Conservation (phyloP, 2,113 vertebrate genomes). For the Mirza zaza region DNA sequence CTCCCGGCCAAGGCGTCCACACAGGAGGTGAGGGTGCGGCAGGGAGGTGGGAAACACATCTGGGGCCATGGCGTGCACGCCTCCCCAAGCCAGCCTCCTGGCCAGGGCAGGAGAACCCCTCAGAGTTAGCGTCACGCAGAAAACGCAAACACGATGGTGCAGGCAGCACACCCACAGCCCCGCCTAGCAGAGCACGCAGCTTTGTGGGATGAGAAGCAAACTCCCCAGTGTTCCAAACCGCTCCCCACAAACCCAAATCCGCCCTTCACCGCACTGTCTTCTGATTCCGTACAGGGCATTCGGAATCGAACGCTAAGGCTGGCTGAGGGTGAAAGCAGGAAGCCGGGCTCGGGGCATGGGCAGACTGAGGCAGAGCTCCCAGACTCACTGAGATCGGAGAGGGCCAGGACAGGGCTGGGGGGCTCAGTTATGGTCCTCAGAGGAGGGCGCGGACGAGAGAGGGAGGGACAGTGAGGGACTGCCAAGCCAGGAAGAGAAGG, state of each 20-base stretch:
- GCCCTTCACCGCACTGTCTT: fast-evolving
- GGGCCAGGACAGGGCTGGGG: not conserved
- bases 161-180: not conserved
- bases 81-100: no score
- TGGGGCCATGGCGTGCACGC: fast-evolving
- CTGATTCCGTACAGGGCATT: not conserved
- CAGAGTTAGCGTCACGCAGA: not conserved
- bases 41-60: fast-evolving
- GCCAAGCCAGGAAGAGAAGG: not conserved
- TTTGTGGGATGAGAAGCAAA: not conserved
- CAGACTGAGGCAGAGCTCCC: not conserved
- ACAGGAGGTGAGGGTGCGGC: not conserved
- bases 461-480: not conserved
- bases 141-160: not conserved
- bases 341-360: not conserved
- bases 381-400: fast-evolving
- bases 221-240: not conserved
- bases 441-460: fast-evolving
- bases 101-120: not conserved
- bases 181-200: fast-evolving
- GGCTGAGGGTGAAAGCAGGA: not conserved
- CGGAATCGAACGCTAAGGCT: not conserved
- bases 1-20: not conserved
- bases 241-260: not conserved
- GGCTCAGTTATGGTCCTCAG: not conserved